Percentiles rank a stretch among this genome's conserved stretches.
phyloP scores from a whole-genome alignment of 1,140 invertebrate species.

The Neodiprion lecontei region DNA sequence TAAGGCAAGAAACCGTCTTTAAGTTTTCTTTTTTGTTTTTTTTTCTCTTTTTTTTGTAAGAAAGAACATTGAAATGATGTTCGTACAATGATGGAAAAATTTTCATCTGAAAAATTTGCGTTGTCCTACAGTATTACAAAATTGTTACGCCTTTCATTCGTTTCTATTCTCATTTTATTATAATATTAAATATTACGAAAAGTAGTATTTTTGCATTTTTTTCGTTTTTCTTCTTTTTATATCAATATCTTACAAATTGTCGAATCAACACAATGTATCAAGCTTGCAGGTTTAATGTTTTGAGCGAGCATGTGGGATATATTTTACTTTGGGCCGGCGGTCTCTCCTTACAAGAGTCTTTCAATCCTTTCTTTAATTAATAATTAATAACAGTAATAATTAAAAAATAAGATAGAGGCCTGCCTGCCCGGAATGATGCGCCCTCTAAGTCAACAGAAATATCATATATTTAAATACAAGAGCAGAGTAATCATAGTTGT shows the following conservation, averaged over 20 bases:
- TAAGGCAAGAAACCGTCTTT: slow-evolving; percentile 12
- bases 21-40: not conserved
- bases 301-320: slow-evolving; percentile 36
- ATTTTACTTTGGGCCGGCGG: slow-evolving; percentile 27
- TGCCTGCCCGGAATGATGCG: slow-evolving; percentile 32
- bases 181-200: slow-evolving; percentile 8
- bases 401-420: slow-evolving; percentile 29
- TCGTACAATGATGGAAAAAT: slow-evolving; percentile 7
- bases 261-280: slow-evolving; percentile 7
- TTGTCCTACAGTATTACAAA: no score
- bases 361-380: not conserved
- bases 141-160: not conserved
- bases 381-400: slow-evolving; percentile 15
- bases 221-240: not conserved
- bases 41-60: slow-evolving; percentile 4
- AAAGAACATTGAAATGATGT: slow-evolving; percentile 8
- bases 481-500: slow-evolving; percentile 2
- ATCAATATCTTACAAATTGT: slow-evolving; percentile 8
- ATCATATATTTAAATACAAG: slow-evolving; percentile 8
- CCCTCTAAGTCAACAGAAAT: slow-evolving; percentile 18
- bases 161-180: not conserved
- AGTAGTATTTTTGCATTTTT: not conserved
- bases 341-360: slow-evolving; percentile 30
- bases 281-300: slow-evolving; percentile 29
- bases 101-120: not conserved